Evolutionary conservation across 2,113 vertebrate species (phyloP).

Genomic region (Lates calcarifer): DNA sequence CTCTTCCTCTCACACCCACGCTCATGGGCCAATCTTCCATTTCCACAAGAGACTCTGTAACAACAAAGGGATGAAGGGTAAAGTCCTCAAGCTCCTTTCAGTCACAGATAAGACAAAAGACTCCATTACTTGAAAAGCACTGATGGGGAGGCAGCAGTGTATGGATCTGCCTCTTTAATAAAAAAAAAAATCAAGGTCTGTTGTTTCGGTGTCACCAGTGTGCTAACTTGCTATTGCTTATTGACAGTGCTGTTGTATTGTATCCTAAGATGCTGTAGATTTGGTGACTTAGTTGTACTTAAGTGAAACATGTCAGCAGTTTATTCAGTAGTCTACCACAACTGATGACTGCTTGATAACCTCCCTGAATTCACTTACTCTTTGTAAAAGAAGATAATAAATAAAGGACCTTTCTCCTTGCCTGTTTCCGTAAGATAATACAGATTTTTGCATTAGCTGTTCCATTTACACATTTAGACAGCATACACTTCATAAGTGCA

Average conservation of each 20-base stretch:
- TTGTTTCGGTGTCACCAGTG: slow-evolving; percentile 22
- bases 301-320: neutral
- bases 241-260: neutral
- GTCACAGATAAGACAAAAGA: slow-evolving; percentile 74
- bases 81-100: slow-evolving; percentile 68
- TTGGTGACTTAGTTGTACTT: neutral
- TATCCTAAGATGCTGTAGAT: slow-evolving; percentile 14
- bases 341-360: neutral
- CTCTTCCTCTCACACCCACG: slow-evolving; percentile 63
- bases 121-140: slow-evolving; percentile 63
- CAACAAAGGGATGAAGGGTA: slow-evolving; percentile 77
- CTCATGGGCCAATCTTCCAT: slow-evolving; percentile 62
- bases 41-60: slow-evolving; percentile 68
- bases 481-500: neutral
- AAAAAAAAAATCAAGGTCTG: slow-evolving; percentile 25
- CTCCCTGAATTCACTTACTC: neutral
- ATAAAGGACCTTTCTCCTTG: neutral
- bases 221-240: slow-evolving; percentile 15
- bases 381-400: neutral
- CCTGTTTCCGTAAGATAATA: neutral
- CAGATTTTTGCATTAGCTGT: neutral
- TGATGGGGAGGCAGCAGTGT: slow-evolving; percentile 54
- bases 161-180: slow-evolving; percentile 20
- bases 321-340: neutral
- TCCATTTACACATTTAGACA: neutral